Evolutionary conservation across 2,113 vertebrate species (phyloP).

Genomic region (Phalacrocorax pelagicus): DNA sequence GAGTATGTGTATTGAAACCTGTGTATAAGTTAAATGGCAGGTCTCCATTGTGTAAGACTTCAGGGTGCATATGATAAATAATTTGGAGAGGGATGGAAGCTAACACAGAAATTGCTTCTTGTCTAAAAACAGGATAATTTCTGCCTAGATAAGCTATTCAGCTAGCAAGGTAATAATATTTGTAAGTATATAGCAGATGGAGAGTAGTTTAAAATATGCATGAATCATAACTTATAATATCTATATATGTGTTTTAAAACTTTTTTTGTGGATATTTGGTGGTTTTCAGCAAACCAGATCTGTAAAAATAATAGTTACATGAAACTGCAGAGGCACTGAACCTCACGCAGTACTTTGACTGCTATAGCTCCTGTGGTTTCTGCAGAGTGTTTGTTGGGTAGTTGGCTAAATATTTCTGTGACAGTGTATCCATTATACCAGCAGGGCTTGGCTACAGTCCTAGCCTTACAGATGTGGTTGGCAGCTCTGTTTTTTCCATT

Average conservation of each 20-base stretch:
- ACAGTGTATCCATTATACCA: slow-evolving; percentile 50
- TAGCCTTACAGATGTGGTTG: not conserved
- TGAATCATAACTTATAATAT: not conserved
- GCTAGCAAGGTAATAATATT: not conserved
- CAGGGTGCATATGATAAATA: not conserved
- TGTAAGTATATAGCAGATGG: not conserved
- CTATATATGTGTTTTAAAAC: not conserved
- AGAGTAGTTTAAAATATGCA: not conserved
- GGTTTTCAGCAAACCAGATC: not conserved
- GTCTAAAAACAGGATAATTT: not conserved
- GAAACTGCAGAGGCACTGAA: not conserved
- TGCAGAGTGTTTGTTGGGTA: not conserved
- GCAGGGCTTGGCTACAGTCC: slow-evolving; percentile 13
- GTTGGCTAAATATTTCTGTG: not conserved
- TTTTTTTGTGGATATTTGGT: not conserved
- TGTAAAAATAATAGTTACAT: not conserved
- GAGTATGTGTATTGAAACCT: not conserved
- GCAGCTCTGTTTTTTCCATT: not conserved
- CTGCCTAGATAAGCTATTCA: not conserved
- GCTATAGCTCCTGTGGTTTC: not conserved
- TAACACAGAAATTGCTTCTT: not conserved
- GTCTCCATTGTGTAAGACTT: not conserved
- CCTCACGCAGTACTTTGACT: not conserved
- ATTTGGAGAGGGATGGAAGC: not conserved
- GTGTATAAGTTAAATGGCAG: not conserved